A percentile compares a stretch with the other conserved stretches of the same genome.
phyloP scores from a whole-genome alignment of 2,113 vertebrate species.

The Lasiurus borealis region DNA sequence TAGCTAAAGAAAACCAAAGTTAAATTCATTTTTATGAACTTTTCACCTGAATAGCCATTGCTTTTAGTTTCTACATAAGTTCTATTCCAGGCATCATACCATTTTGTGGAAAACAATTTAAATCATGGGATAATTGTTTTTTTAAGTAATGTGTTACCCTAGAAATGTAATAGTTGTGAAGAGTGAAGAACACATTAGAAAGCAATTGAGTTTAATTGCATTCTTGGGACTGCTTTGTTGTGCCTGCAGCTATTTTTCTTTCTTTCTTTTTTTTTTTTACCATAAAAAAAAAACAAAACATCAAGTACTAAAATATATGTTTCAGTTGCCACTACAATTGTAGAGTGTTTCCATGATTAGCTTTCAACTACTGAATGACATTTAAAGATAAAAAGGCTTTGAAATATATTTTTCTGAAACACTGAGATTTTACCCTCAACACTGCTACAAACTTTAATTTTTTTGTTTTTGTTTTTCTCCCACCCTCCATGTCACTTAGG shows the following conservation, averaged over 20 bases:
- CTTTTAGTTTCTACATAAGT: constrained; percentile 74
- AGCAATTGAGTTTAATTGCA: constrained; percentile 80
- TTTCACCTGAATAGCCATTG: constrained; percentile 45
- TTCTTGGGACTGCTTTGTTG: constrained; percentile 76
- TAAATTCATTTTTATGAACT: constrained; percentile 47
- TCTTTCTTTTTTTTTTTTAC: not conserved
- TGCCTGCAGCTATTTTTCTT: constrained; percentile 67
- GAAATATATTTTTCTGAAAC: constrained; percentile 58
- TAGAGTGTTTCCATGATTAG: constrained; percentile 31
- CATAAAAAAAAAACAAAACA: constrained; percentile 61
- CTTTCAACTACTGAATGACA: constrained; percentile 63
- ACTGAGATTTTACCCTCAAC: constrained; percentile 42
- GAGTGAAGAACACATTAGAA: constrained; percentile 77
- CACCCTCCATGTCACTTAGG: not conserved
- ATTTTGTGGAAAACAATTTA: constrained; percentile 72
- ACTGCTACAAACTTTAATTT: not conserved
- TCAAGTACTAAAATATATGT: constrained; percentile 65
- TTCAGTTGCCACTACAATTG: constrained; percentile 74
- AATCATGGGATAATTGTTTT: constrained; percentile 81
- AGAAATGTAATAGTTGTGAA: constrained; percentile 77
- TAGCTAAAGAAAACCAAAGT: constrained; percentile 49
- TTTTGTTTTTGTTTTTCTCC: not conserved
- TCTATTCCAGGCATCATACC: constrained; percentile 65
- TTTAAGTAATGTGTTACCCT: constrained; percentile 78
- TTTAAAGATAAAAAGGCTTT: constrained; percentile 68